Percentiles rank a stretch among this genome's conserved stretches.
Evolutionary conservation across 2,113 vertebrate species (phyloP).

Genomic region (Dipodomys ordii): DNA sequence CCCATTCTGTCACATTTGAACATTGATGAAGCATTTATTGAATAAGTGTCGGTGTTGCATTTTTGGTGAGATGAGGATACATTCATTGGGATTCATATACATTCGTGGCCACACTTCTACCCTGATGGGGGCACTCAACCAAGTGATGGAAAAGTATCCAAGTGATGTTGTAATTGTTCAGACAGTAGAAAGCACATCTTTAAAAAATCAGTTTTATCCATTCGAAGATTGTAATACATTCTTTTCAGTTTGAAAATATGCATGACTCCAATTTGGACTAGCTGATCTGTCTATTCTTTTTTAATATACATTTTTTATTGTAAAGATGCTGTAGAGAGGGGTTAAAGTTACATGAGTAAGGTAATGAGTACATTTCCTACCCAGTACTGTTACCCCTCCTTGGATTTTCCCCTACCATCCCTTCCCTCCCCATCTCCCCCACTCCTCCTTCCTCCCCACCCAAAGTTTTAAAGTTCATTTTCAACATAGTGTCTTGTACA

Average conservation of each 20-base stretch:
- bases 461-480: too few relatives aligned
- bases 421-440: too few relatives aligned
- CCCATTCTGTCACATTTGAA: neutral
- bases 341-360: too few relatives aligned
- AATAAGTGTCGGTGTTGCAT: too few relatives aligned
- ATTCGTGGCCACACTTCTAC: neutral
- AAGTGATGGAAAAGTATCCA: neutral
- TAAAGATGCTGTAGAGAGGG: too few relatives aligned
- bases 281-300: neutral
- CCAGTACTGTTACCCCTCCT: too few relatives aligned
- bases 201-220: too few relatives aligned
- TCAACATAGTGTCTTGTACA: too few relatives aligned
- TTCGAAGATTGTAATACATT: neutral
- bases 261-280: neutral
- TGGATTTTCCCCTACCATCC: too few relatives aligned
- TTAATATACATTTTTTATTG: too few relatives aligned
- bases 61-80: fast-evolving
- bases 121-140: neutral
- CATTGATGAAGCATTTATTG: neutral
- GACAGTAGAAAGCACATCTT: neutral
- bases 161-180: neutral
- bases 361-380: too few relatives aligned
- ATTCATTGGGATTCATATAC: neutral
- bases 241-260: neutral
- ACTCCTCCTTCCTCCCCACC: too few relatives aligned